Conservation (phyloP, 2,797 vertebrate species). For the Acanthurus leucopareius region DNA sequence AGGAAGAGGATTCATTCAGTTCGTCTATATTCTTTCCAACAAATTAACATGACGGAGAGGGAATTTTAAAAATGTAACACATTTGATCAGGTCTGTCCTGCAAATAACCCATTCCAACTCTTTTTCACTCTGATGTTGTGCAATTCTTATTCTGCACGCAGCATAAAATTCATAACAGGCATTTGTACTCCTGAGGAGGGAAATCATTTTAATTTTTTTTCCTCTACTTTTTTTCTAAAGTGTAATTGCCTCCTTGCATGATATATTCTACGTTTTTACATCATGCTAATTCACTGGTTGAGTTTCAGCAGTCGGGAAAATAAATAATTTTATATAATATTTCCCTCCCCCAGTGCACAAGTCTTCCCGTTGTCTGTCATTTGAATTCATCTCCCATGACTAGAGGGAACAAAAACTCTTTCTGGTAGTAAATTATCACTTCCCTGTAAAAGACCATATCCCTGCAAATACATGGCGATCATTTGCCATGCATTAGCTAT, state of each 20-base stretch:
- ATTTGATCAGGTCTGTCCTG: constrained; percentile 45
- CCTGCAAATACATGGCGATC: constrained; percentile 71
- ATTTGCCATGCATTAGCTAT: constrained; percentile 78
- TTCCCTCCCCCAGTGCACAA: constrained; percentile 56
- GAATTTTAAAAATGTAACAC: constrained; percentile 52
- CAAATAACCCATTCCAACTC: constrained; percentile 42
- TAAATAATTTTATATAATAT: constrained; percentile 72
- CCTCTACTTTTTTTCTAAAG: constrained; percentile 17
- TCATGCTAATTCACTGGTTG: constrained; percentile 70
- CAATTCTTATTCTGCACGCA: constrained; percentile 63
- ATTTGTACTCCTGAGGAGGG: constrained; percentile 51
- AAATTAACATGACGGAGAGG: constrained; percentile 46
- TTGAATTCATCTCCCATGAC: constrained; percentile 77
- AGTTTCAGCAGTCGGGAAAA: constrained; percentile 63
- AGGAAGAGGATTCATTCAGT: constrained; percentile 38
- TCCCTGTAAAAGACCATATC: constrained; percentile 71
- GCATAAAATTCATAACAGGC: constrained; percentile 62
- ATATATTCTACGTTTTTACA: constrained; percentile 65
- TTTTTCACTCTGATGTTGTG: constrained; percentile 49
- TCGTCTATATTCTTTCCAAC: constrained; percentile 31
- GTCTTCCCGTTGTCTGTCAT: constrained; percentile 68
- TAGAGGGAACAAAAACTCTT: constrained; percentile 62
- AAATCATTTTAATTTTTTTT: constrained; percentile 63
- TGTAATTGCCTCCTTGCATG: constrained; percentile 65
- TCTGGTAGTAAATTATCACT: constrained; percentile 73